Conservation (phyloP, 2,888 invertebrate genomes). For the Pocota personata region DNA sequence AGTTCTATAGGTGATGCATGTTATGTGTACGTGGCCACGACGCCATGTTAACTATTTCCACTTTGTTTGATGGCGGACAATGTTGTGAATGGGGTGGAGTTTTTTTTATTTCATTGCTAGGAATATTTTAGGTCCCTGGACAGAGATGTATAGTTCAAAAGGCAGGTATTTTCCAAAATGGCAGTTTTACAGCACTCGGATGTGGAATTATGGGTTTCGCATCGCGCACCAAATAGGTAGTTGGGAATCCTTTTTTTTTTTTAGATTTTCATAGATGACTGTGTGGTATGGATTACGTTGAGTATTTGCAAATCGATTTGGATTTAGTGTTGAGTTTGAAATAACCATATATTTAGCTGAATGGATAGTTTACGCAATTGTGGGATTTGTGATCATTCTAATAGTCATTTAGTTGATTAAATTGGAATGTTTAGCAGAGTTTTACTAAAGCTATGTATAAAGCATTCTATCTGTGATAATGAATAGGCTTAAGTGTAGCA, state of each 20-base stretch:
- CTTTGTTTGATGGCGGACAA: slow-evolving; percentile 2
- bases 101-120: neutral
- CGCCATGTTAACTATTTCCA: slow-evolving; percentile 44
- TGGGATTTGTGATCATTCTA: too few species aligned
- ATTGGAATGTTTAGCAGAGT: too few species aligned
- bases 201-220: neutral
- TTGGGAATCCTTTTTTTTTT: neutral
- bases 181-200: neutral
- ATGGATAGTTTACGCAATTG: too few species aligned
- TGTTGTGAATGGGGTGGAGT: neutral
- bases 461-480: too few species aligned
- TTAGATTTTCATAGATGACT: neutral
- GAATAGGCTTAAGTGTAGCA: too few species aligned
- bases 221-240: neutral
- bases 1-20: slow-evolving; percentile 53
- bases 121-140: neutral
- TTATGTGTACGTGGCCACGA: slow-evolving; percentile 24
- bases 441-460: too few species aligned
- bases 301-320: neutral
- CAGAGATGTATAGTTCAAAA: neutral
- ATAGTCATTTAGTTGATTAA: too few species aligned
- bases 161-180: neutral
- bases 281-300: neutral
- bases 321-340: neutral
- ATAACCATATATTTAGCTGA: too few species aligned